These are phyloP conservation scores for Corythoichthys intestinalis DNA, from an alignment of 2,113 vertebrate species.

Conservation along the genomic window DNA sequence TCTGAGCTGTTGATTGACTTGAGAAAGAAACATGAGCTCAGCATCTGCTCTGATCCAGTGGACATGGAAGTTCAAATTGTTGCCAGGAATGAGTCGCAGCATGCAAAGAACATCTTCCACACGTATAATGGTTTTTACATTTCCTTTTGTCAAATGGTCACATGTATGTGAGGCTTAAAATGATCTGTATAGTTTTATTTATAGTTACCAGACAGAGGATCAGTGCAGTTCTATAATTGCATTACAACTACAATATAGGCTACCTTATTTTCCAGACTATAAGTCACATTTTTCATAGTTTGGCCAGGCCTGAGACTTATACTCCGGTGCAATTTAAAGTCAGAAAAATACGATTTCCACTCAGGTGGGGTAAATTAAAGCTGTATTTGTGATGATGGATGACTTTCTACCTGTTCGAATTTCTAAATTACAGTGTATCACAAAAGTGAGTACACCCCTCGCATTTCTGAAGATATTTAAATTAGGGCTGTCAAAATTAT, in stretches of 20 bases:
- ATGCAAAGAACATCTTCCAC: conserved; percentile 37
- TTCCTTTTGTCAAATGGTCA: not conserved
- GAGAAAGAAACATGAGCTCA: conserved; percentile 14
- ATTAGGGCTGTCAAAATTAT: no score
- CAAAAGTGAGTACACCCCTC: no score
- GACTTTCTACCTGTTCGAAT: no score
- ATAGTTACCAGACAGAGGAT: no score
- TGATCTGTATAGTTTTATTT: not conserved
- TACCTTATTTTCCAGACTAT: no score
- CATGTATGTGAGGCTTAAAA: not conserved
- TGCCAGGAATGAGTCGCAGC: conserved; percentile 26
- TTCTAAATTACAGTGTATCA: no score
- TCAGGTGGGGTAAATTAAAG: not conserved
- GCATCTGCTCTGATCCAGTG: conserved; percentile 28
- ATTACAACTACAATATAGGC: not conserved
- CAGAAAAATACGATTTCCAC: not conserved
- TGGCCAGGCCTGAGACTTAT: no score
- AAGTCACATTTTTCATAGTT: no score
- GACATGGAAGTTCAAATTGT: conserved; percentile 43
- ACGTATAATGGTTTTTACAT: conserved; percentile 18
- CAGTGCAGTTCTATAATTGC: not conserved
- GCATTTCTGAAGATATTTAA: no score
- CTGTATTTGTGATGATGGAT: not conserved
- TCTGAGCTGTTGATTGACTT: conserved; percentile 30
- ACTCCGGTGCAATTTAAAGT: no score